Evolutionary conservation across 2,113 vertebrate genomes (phyloP), one percentile per base, ranked within the genome.

Genomic region (Cololabis saira): DNA sequence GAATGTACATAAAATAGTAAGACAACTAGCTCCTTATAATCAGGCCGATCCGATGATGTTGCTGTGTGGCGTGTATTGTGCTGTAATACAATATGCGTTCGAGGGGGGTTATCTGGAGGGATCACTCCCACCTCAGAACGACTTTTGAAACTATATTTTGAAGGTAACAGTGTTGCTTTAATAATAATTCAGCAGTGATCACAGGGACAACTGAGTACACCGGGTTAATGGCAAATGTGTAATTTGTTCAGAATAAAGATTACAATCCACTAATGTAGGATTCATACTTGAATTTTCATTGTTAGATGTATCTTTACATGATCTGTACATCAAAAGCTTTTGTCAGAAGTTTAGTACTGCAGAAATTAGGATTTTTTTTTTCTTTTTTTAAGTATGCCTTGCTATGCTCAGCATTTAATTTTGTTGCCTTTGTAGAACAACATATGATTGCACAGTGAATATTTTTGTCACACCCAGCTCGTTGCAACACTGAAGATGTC

Each of bases 401-500:
- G 47, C 40, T 54, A 27, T 79, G 60, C 74, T 68, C 41, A 54
- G 58, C 57, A 49, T 67, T 73, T 61, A 12, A 76, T 87, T 79
- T 82, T 78, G 40, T 82, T 90, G 87, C 88, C 86, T 89, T 90
- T 87, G 80, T 40, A 49, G 80, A 82, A 70, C 13, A 19, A 70
- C 11, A 50, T 60, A 9, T 63, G 44, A 77, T 81, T 78, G 67
- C 76, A 76, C 73, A 71, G 41, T 63, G 16, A 81, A 67, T 69
- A 61, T 61, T 78, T n/a, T 72, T 71, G 50, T 74, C 66, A 11
- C 33, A 37, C 21, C 40, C 12, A 37, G 52, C 62, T 76, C 64
- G 50, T 52, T n/a, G 64, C 54, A 41, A n/a, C 48, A 47, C 69
- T 41, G 59, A 71, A 24, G 44, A 47, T 33, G 14, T 18, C 22